Conservation (phyloP, 2,797 vertebrate genomes). For the Orestias chungarensis region DNA sequence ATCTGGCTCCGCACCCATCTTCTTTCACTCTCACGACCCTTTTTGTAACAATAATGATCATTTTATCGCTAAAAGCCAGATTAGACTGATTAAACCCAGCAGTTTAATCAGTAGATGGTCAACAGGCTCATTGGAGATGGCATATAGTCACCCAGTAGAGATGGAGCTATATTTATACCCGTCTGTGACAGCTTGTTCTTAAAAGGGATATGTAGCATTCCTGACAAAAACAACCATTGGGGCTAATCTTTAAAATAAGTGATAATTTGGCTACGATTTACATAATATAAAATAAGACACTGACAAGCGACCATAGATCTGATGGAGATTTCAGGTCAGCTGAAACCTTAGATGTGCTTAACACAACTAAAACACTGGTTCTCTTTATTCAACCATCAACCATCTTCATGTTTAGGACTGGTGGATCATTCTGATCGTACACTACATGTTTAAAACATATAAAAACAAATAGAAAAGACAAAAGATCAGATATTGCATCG, state of each 20-base stretch:
- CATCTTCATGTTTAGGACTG: neutral
- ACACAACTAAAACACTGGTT: neutral
- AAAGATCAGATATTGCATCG: neutral
- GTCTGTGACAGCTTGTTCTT: constrained; percentile 1
- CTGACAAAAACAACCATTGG: neutral
- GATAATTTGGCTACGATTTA: neutral
- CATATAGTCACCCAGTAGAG: neutral
- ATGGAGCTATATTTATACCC: constrained; percentile 3
- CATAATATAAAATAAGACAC: neutral
- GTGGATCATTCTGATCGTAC: neutral
- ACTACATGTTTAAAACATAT: neutral
- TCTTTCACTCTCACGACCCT: neutral
- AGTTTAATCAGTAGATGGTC: neutral
- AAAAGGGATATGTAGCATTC: neutral
- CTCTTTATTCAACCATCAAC: neutral
- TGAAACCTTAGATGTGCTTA: neutral
- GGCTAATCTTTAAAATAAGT: neutral
- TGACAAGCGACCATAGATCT: neutral
- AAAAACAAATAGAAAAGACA: neutral
- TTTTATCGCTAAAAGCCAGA: neutral
- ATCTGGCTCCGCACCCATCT: neutral
- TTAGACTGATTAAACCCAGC: neutral
- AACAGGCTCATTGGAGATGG: too few relatives aligned
- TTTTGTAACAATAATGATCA: neutral
- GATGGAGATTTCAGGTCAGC: neutral